Evolutionary conservation across 2,797 vertebrate species (phyloP).

Genomic region (Moxostoma hubbsi): DNA sequence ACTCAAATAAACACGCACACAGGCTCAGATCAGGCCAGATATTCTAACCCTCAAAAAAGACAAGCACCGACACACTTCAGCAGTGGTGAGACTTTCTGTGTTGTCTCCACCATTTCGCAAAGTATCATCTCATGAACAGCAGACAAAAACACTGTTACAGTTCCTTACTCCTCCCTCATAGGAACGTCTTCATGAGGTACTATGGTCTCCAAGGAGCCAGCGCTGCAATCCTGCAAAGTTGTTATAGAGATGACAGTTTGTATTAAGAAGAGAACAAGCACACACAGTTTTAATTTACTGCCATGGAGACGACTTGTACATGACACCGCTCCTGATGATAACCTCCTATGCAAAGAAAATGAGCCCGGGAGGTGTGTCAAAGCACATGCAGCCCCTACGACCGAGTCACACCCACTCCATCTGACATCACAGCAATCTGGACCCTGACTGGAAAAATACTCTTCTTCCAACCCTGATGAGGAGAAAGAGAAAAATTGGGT

Average conservation of each 20-base stretch:
- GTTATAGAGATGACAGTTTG: slow-evolving; percentile 87
- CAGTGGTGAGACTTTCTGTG: slow-evolving; percentile 33
- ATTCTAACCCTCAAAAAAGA: slow-evolving; percentile 29
- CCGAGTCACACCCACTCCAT: slow-evolving; percentile 82
- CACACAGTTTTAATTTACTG: slow-evolving; percentile 82
- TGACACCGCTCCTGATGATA: slow-evolving; percentile 79
- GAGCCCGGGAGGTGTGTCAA: slow-evolving; percentile 75
- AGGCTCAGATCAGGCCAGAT: slow-evolving; percentile 23
- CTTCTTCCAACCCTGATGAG: slow-evolving; percentile 78
- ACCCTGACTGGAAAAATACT: slow-evolving; percentile 75
- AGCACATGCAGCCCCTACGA: slow-evolving; percentile 71
- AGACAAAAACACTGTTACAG: slow-evolving; percentile 24
- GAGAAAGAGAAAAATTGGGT: slow-evolving; percentile 3
- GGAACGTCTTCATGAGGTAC: slow-evolving; percentile 80
- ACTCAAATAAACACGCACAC: neutral
- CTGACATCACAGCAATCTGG: slow-evolving; percentile 86
- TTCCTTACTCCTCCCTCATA: slow-evolving; percentile 78
- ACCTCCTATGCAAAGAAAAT: slow-evolving; percentile 68
- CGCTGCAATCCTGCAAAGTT: slow-evolving; percentile 72
- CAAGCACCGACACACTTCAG: slow-evolving; percentile 39
- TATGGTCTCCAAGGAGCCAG: slow-evolving; percentile 76
- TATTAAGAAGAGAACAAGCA: slow-evolving; percentile 86
- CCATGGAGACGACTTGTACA: slow-evolving; percentile 79
- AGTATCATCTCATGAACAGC: slow-evolving; percentile 13
- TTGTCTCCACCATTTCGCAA: slow-evolving; percentile 26